A percentile compares a stretch with the other conserved stretches of the same genome.
phyloP scores from a whole-genome alignment of 2,113 vertebrate genomes.

The Paramisgurnus dabryanus region DNA sequence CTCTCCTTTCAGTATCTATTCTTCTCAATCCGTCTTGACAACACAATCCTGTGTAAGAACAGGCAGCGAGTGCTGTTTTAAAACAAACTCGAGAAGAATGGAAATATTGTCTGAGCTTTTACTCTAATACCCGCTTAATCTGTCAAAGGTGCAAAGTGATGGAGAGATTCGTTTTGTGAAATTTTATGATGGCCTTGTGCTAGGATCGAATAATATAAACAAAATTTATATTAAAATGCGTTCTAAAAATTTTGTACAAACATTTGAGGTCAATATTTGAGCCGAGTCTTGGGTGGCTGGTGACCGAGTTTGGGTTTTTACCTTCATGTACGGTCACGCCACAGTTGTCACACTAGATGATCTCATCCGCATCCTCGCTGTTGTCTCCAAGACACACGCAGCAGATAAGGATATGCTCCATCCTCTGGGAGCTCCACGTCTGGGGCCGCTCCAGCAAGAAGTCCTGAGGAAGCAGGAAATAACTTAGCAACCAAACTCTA shows the following conservation, averaged over 20 bases:
- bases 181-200: background rate
- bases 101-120: background rate
- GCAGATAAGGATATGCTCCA: slow-evolving; percentile 98
- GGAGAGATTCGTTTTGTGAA: background rate
- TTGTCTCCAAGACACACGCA: slow-evolving; percentile 98
- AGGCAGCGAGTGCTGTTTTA: background rate
- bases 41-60: background rate
- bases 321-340: slow-evolving; percentile 99
- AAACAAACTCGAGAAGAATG: background rate
- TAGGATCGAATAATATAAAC: background rate
- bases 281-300: background rate
- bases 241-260: slow-evolving; percentile 14
- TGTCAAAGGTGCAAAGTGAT: background rate
- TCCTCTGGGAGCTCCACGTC: slow-evolving; percentile 91
- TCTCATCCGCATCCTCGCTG: slow-evolving; percentile 97
- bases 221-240: background rate
- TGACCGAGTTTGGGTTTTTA: slow-evolving; percentile 65
- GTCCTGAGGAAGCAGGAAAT: slow-evolving; percentile 74
- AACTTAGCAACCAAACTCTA: slow-evolving; percentile 24
- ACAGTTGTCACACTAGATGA: slow-evolving; percentile 99
- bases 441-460: slow-evolving; percentile 90
- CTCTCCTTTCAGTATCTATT: slow-evolving; percentile 23
- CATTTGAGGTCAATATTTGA: slow-evolving; percentile 31
- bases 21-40: slow-evolving; percentile 19
- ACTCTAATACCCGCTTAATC: background rate